Conservation (phyloP, 37 sponge, comb jelly and placozoan species). For the Cliona cf. orientalis region DNA sequence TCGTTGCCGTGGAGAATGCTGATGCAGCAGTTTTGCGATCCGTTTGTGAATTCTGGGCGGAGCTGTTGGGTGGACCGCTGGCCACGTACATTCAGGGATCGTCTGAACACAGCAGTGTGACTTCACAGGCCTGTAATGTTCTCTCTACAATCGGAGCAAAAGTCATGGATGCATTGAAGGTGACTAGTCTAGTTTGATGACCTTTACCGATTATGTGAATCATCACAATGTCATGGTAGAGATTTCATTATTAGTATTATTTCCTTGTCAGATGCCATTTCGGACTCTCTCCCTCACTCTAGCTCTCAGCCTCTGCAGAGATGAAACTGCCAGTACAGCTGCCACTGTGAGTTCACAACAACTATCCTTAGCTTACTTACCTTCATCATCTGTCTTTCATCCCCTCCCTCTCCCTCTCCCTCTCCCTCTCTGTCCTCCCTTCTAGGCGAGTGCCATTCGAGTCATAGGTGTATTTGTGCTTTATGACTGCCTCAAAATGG, state of each 20-base stretch:
- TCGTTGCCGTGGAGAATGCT: too few species aligned
- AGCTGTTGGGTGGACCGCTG: conserved; percentile 50
- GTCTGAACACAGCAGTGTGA: neutral
- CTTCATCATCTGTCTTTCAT: too few species aligned
- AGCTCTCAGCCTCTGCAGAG: conserved; percentile 48
- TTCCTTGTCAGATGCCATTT: conserved; percentile 9
- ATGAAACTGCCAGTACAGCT: conserved; percentile 16
- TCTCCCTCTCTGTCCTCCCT: neutral
- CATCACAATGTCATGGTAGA: neutral
- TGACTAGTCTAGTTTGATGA: neutral
- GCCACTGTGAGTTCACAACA: conserved; percentile 24
- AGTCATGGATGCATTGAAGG: conserved; percentile 23
- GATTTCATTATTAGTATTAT: neutral
- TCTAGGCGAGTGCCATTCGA: conserved; percentile 55
- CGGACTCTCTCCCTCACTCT: conserved; percentile 36
- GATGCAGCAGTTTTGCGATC: neutral
- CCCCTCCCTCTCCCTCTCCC: too few species aligned
- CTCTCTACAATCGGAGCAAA: conserved; percentile 48
- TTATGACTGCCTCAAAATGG: conserved; percentile 34
- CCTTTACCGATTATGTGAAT: neutral
- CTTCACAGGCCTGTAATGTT: conserved; percentile 46
- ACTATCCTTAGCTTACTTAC: neutral
- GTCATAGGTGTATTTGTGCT: conserved; percentile 45
- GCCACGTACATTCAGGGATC: conserved; percentile 25
- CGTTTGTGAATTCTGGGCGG: conserved; percentile 44